Base-by-base conservation (phyloP, 2,113 vertebrate genomes). In the Fregata magnificens region DNA sequence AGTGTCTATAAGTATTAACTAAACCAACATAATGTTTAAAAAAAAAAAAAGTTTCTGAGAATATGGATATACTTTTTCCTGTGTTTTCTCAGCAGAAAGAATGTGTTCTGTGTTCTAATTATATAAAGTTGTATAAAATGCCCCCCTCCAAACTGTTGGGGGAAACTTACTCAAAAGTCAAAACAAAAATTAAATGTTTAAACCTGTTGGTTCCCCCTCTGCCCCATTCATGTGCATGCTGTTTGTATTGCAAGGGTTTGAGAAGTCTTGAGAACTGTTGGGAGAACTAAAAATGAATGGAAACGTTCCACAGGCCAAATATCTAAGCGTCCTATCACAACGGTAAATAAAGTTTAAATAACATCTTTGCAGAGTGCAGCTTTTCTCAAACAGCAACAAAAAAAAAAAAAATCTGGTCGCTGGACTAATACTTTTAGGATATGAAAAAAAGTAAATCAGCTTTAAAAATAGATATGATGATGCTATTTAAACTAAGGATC, bases 181-280 rank as follows among this genome's bases (percentile, higher is more conserved):
- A 44, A 81, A 29, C 5, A 32, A 53, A 4, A 74, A 32, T 50
- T 26, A 52, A 58, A 8, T 5, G 12, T 78, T 86, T 40, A 40
- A 50, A 52, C 1, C 8, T 40, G 3, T 34, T 65, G 44, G 17
- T 76, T 88, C 63, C 17, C 21, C 8, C 17, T 36, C 34, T 80
- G 36, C 19, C 40, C 21, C 3, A 2, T 55, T 13, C 4, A 0
- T 16, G 28, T 52, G 55, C 18, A 7, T 0, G 2, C 13, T 52
- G 13, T 15, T 77, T 45, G 34, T 74, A 13, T 74, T 32, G 5
- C 47, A 47, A 13, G 38, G 22, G 32, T 31, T 82, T 78, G 47
- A 44, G 70, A 69, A 47, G 65, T n/a, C 42, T 42, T 25, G 38
- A 70, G 78, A 77, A 38, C 44, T 47, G 42, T 58, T 52, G 29